Conservation (phyloP, 1,140 invertebrate species). For the Anoplophora glabripennis region DNA sequence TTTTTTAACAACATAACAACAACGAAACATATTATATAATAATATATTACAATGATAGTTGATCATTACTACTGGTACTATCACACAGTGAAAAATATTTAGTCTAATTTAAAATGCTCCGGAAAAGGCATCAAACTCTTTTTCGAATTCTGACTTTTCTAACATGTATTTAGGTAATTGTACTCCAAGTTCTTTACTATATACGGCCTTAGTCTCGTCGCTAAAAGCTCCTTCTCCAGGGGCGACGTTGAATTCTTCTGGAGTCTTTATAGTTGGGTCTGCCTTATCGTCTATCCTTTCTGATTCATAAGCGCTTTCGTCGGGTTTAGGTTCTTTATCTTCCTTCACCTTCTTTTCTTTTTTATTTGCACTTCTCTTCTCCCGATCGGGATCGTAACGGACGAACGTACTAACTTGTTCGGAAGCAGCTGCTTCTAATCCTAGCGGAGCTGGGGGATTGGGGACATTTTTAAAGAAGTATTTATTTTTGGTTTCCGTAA, state of each 20-base stretch:
- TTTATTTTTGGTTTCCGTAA: slow-evolving; percentile 28
- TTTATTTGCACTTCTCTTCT: slow-evolving; percentile 17
- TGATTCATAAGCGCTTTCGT: slow-evolving; percentile 20
- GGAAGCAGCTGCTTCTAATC: slow-evolving; percentile 24
- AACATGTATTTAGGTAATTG: slow-evolving; percentile 67
- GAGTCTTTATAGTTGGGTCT: slow-evolving; percentile 49
- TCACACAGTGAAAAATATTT: slow-evolving; percentile 1
- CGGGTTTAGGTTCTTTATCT: slow-evolving; percentile 9
- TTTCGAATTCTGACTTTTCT: slow-evolving; percentile 62
- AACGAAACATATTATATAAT: no score
- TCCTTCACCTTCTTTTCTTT: neutral
- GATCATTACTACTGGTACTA: neutral
- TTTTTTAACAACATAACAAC: no score
- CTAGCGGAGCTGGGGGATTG: slow-evolving; percentile 9
- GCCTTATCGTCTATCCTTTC: slow-evolving; percentile 41
- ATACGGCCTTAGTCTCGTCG: slow-evolving; percentile 62
- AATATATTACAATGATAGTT: no score
- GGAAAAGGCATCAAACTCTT: slow-evolving; percentile 56
- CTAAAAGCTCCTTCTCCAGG: slow-evolving; percentile 56
- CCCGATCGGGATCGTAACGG: neutral
- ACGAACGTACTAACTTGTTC: slow-evolving; percentile 4
- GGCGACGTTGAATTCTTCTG: slow-evolving; percentile 52
- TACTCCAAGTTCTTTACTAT: slow-evolving; percentile 60
- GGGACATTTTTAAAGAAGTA: slow-evolving; percentile 31
- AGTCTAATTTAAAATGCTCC: neutral